Conservation (phyloP, 2,113 vertebrate species). For the Heterocephalus glaber region DNA sequence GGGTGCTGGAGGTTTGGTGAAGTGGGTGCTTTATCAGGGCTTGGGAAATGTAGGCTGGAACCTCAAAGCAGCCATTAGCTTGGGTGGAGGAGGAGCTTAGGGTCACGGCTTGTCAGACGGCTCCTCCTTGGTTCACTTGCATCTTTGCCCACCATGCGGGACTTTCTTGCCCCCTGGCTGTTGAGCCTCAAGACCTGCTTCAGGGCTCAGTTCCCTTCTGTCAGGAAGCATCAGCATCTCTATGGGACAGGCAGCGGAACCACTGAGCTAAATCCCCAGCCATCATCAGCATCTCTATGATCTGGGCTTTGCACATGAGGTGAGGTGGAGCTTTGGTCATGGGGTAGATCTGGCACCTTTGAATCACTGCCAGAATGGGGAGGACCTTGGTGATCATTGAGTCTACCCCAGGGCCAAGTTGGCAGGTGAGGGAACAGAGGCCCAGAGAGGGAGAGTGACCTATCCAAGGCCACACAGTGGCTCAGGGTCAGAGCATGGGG, state of each 20-base stretch:
- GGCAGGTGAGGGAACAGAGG: neutral
- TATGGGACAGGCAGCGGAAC: too few species aligned
- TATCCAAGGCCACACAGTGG: neutral
- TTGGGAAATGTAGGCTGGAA: neutral
- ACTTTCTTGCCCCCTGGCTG: slow-evolving; percentile 52
- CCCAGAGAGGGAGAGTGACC: neutral
- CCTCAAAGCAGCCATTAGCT: neutral
- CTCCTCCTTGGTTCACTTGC: neutral
- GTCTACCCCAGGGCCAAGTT: neutral
- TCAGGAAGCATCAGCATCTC: rapidly evolving
- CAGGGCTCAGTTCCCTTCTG: rapidly evolving
- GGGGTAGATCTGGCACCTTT: neutral
- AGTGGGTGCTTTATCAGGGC: neutral
- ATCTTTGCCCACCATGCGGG: rapidly evolving
- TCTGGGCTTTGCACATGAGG: rapidly evolving
- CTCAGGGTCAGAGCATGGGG: neutral
- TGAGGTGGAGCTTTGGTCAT: neutral
- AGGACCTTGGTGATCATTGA: neutral
- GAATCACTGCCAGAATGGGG: neutral
- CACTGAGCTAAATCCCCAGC: too few species aligned
- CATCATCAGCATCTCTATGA: too few species aligned
- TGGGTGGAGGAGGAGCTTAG: neutral
- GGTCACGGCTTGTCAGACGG: neutral
- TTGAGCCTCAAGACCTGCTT: neutral
- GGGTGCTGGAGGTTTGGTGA: neutral